Conservation (phyloP, 37 sponge, comb jelly and placozoan species). For the Agelas oroides region DNA sequence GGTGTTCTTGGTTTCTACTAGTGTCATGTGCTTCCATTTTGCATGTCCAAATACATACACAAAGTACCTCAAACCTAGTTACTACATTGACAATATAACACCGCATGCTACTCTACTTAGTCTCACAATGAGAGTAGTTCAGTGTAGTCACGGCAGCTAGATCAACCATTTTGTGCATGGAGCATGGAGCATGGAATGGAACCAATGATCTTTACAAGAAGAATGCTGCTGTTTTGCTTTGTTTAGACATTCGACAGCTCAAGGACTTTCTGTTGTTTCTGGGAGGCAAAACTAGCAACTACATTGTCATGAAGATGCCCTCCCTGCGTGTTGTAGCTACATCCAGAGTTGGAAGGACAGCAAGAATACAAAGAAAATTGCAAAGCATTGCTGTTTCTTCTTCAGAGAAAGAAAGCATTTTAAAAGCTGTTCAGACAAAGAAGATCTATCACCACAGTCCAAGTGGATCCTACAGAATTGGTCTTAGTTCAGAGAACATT, state of each 20-base stretch:
- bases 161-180: too few species aligned
- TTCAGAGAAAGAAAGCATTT: constrained; percentile 75
- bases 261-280: constrained; percentile 94
- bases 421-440: constrained; percentile 62
- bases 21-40: too few species aligned
- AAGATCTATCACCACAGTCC: constrained; percentile 66
- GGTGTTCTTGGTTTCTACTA: too few species aligned
- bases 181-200: too few species aligned
- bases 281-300: constrained; percentile 97
- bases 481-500: constrained; percentile 61
- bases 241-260: constrained; percentile 95
- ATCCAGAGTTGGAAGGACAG: constrained; percentile 94
- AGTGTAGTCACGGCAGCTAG: too few species aligned
- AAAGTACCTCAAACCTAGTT: too few species aligned
- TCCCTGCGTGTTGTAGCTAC: too few species aligned
- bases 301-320: constrained; percentile 95
- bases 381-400: constrained; percentile 88
- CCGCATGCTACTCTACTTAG: too few species aligned
- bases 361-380: constrained; percentile 92
- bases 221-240: constrained; percentile 84
- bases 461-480: constrained; percentile 80
- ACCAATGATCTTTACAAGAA: constrained; percentile 89
- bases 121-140: too few species aligned
- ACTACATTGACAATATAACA: too few species aligned
- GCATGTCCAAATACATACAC: too few species aligned